Conservation (phyloP, 1,140 invertebrate genomes). For the Oryzaephilus surinamensis region DNA sequence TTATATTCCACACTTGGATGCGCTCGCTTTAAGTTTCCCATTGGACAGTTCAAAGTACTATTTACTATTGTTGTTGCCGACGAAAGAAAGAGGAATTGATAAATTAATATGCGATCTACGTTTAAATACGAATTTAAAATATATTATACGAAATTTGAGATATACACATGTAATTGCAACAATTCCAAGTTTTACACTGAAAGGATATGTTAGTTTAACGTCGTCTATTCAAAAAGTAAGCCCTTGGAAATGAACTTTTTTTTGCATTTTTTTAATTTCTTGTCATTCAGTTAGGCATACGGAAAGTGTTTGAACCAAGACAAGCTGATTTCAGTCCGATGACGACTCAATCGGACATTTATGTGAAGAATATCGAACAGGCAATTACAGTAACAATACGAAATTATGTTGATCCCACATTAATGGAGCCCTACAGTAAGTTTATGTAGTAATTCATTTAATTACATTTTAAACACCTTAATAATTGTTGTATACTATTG, state of each 20-base stretch:
- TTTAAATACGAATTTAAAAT: constrained; percentile 43
- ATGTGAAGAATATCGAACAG: constrained; percentile 71
- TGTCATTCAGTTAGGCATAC: constrained; percentile 61
- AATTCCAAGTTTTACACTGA: constrained; percentile 65
- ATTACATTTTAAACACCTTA: too few species aligned
- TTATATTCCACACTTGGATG: constrained; percentile 59
- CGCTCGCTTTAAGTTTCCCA: constrained; percentile 61
- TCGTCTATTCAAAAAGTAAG: constrained; percentile 65
- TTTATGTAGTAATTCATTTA: too few species aligned
- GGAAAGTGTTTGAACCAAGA: constrained; percentile 64
- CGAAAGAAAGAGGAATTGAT: constrained; percentile 37
- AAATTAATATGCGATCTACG: constrained; percentile 32
- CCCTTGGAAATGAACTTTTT: neutral
- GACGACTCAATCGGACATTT: constrained; percentile 60
- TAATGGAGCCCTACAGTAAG: too few species aligned
- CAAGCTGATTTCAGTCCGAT: constrained; percentile 63
- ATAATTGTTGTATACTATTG: too few species aligned
- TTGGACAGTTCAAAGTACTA: constrained; percentile 57
- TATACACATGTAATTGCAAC: constrained; percentile 58
- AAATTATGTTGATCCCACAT: constrained; percentile 58
- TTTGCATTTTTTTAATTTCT: constrained; percentile 16
- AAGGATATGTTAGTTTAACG: constrained; percentile 64
- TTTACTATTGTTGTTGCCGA: constrained; percentile 48
- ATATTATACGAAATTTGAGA: constrained; percentile 53
- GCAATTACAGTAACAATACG: constrained; percentile 67